Conservation (phyloP, 2,888 invertebrate genomes). For the Acanthosoma haemorrhoidale region DNA sequence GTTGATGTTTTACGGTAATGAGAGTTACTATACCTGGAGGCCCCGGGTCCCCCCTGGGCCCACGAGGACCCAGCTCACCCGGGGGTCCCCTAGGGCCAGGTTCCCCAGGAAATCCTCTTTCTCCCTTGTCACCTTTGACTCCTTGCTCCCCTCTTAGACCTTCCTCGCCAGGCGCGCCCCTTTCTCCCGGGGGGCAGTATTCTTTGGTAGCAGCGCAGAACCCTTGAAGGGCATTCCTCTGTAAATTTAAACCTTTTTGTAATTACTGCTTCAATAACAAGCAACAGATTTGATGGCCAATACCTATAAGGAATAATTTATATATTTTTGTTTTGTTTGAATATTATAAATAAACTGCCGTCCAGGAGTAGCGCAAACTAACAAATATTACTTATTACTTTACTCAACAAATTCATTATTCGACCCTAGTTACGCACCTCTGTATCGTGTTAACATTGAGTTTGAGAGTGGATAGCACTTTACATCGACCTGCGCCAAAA, state of each 20-base stretch:
- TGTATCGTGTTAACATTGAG: too few relatives aligned
- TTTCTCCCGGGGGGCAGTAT: slow-evolving; percentile 66
- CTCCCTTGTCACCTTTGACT: slow-evolving; percentile 45
- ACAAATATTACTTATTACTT: too few relatives aligned
- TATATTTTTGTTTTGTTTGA: too few relatives aligned
- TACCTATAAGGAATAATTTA: too few relatives aligned
- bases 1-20: background rate
- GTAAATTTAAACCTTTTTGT: background rate
- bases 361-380: too few relatives aligned
- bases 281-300: too few relatives aligned
- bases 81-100: slow-evolving; percentile 50
- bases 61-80: slow-evolving; percentile 63
- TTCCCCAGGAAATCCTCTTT: slow-evolving; percentile 48
- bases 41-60: slow-evolving; percentile 63
- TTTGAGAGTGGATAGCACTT: too few relatives aligned
- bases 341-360: too few relatives aligned
- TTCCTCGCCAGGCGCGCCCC: slow-evolving; percentile 54
- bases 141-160: slow-evolving; percentile 44
- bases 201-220: slow-evolving; percentile 78
- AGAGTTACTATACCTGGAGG: slow-evolving; percentile 43
- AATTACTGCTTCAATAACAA: too few relatives aligned
- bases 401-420: too few relatives aligned
- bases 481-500: too few relatives aligned
- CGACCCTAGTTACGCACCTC: too few relatives aligned
- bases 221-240: slow-evolving; percentile 61